Conservation (phyloP, 2,113 vertebrate species). For the Megaceryle maxima region DNA sequence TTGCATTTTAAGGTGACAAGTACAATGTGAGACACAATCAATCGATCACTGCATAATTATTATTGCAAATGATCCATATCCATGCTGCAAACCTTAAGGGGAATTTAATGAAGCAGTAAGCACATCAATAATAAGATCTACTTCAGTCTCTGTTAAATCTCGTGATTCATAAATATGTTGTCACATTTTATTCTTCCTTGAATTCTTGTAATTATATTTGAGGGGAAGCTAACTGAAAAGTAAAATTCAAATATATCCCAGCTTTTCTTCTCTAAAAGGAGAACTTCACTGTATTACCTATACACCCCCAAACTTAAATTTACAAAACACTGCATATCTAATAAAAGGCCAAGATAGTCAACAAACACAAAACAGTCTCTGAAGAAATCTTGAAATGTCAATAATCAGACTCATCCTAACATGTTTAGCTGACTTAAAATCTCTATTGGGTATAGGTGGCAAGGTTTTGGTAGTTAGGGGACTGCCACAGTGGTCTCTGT, state of each 20-base stretch:
- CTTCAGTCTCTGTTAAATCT: conserved; percentile 76
- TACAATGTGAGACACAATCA: conserved; percentile 84
- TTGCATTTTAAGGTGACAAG: conserved; percentile 85
- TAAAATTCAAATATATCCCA: neutral
- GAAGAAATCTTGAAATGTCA: neutral
- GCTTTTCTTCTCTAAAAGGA: neutral
- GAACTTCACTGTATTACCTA: neutral
- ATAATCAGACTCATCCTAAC: neutral
- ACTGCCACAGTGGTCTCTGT: neutral
- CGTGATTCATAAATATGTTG: conserved; percentile 74
- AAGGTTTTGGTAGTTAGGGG: neutral
- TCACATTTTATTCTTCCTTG: conserved; percentile 69
- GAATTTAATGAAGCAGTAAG: conserved; percentile 85
- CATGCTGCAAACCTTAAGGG: conserved; percentile 79
- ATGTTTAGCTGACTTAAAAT: neutral
- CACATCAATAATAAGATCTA: conserved; percentile 83
- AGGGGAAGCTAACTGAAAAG: conserved; percentile 31
- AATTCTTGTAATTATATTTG: conserved; percentile 54
- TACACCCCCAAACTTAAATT: neutral
- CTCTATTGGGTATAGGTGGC: neutral
- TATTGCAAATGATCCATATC: conserved; percentile 88
- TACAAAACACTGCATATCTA: neutral
- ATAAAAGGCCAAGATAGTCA: neutral
- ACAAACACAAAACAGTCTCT: neutral
- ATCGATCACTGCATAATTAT: conserved; percentile 88